These are phyloP conservation scores for Lissonota sp. DNA, from an alignment of 2,888 invertebrate genomes.

Conservation along the genomic window DNA sequence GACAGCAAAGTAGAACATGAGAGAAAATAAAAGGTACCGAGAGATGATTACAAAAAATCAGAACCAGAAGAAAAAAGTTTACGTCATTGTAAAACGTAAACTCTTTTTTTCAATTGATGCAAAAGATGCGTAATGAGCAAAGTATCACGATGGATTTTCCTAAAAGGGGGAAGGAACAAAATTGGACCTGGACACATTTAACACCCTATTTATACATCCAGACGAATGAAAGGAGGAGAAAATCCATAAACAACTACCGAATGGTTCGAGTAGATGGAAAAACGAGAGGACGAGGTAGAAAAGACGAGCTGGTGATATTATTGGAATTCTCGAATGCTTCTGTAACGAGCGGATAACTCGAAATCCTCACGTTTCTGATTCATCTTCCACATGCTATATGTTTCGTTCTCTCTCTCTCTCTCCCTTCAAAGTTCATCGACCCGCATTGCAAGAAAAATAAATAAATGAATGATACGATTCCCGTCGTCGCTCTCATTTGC, in stretches of 20 bases:
- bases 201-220: too few species aligned
- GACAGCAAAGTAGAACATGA: neutral
- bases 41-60: neutral
- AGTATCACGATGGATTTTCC: neutral
- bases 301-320: neutral
- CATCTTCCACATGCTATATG: neutral
- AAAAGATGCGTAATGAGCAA: neutral
- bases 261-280: neutral
- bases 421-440: constrained; percentile 1
- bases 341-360: constrained; percentile 26
- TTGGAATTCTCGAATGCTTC: neutral
- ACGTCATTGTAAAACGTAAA: neutral
- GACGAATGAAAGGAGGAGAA: too few species aligned
- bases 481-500: too few species aligned
- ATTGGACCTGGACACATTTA: too few species aligned
- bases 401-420: constrained; percentile 6
- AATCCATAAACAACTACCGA: neutral
- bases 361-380: constrained; percentile 2
- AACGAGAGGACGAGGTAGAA: neutral
- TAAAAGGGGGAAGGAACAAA: neutral
- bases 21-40: neutral
- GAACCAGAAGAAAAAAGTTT: too few species aligned
- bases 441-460: neutral
- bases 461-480: neutral
- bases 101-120: too few species aligned